These are phyloP conservation scores for Stegastes partitus DNA, from an alignment of 2,113 vertebrate species.

Conservation along the genomic window DNA sequence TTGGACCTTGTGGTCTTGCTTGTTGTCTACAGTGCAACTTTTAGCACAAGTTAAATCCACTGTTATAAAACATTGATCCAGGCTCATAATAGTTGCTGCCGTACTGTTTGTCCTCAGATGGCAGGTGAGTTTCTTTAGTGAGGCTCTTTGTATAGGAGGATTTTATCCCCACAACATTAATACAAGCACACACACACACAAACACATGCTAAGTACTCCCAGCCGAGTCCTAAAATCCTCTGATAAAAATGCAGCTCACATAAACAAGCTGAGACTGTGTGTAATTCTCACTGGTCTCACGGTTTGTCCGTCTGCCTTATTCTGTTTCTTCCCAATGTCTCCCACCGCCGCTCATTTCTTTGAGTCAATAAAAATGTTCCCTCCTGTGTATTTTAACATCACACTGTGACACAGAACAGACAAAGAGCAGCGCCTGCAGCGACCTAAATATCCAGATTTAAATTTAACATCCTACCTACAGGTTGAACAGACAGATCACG, in stretches of 20 bases:
- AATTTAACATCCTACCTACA: too few species aligned
- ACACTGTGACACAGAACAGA: not conserved
- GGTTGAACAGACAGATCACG: too few species aligned
- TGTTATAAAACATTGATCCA: slow-evolving; percentile 2
- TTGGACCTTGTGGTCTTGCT: too few species aligned
- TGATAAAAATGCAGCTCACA: slow-evolving; percentile 32
- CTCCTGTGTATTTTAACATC: not conserved
- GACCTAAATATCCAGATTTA: not conserved
- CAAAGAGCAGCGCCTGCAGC: not conserved
- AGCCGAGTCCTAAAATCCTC: slow-evolving; percentile 15
- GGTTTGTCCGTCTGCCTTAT: not conserved
- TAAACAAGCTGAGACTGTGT: not conserved
- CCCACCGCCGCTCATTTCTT: not conserved
- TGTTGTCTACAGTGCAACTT: too few species aligned
- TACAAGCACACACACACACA: not conserved
- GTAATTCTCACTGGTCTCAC: not conserved
- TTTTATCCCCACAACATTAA: slow-evolving; percentile 3
- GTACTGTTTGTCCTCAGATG: slow-evolving; percentile 5
- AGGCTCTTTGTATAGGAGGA: not conserved
- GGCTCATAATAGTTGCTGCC: not conserved
- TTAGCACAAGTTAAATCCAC: not conserved
- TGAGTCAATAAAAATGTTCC: slow-evolving; percentile 9
- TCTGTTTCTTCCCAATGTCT: not conserved
- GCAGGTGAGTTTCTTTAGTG: not conserved
- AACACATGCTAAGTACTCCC: not conserved